Percentiles rank a stretch among this genome's conserved stretches.
These are phyloP conservation scores for Corydoras sp. DNA, from an alignment of 2,113 vertebrate species.

Conservation along the genomic window DNA sequence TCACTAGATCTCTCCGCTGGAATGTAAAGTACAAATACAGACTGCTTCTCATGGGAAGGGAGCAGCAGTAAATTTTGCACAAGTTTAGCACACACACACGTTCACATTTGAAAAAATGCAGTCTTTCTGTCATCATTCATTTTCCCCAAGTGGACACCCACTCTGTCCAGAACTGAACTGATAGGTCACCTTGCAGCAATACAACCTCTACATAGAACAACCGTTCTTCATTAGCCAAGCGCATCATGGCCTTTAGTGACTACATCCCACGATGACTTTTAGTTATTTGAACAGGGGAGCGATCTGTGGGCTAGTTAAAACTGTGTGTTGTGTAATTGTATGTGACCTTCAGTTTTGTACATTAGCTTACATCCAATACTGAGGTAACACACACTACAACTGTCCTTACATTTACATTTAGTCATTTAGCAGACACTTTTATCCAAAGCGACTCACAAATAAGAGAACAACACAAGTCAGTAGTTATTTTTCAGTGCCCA, in stretches of 20 bases:
- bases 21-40: constrained; percentile 49
- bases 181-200: constrained; percentile 44
- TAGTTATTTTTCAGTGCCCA: too few relatives aligned
- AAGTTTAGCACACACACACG: constrained; percentile 21
- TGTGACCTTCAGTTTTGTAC: neutral
- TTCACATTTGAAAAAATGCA: constrained; percentile 22
- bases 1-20: constrained; percentile 24
- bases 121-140: constrained; percentile 39
- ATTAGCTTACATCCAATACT: constrained; percentile 6
- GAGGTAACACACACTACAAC: neutral
- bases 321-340: neutral
- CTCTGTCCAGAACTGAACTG: constrained; percentile 39
- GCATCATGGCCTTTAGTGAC: constrained; percentile 10
- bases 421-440: too few relatives aligned
- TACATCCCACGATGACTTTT: constrained; percentile 18
- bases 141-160: constrained; percentile 47
- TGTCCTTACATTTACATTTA: too few relatives aligned
- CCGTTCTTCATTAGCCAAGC: constrained; percentile 24
- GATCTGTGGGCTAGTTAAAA: neutral
- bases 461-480: too few relatives aligned
- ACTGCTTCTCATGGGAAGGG: constrained; percentile 42
- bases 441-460: too few relatives aligned
- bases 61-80: constrained; percentile 42
- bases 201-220: constrained; percentile 14
- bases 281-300: constrained; percentile 15